A percentile compares a stretch with the other conserved stretches of the same genome.
Evolutionary conservation across 1,140 invertebrate species (phyloP).

Genomic region (Diprion similis): DNA sequence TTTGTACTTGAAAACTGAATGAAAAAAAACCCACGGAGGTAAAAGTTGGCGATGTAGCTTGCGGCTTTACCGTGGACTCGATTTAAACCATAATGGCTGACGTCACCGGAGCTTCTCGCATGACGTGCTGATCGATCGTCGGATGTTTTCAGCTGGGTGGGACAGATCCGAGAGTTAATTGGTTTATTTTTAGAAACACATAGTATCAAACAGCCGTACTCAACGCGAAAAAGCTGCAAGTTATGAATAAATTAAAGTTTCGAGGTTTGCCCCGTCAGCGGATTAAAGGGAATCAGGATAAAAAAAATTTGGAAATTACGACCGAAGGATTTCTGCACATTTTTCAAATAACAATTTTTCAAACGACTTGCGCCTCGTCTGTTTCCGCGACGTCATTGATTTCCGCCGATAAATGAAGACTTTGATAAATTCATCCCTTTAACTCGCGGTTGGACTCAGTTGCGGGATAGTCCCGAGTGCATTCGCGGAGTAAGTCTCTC

Average conservation of each 20-base stretch:
- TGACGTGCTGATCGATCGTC: neutral
- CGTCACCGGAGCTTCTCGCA: neutral
- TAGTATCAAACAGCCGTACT: neutral
- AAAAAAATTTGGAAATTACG: neutral
- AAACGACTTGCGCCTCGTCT: no score
- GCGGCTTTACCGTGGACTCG: neutral
- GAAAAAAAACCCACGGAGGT: neutral
- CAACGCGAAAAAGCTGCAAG: neutral
- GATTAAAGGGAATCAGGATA: neutral
- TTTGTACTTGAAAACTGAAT: neutral
- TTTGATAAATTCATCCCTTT: neutral
- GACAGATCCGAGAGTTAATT: neutral
- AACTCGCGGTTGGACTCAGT: neutral
- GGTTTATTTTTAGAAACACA: neutral
- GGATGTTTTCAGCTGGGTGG: neutral
- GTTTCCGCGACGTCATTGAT: no score
- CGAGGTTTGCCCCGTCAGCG: neutral
- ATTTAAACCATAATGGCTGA: neutral
- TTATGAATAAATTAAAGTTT: slow-evolving; percentile 2
- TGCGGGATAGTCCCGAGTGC: neutral
- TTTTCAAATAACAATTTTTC: no score
- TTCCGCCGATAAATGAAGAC: neutral
- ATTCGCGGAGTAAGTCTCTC: neutral
- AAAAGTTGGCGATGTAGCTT: neutral
- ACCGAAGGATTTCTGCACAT: neutral